These are phyloP conservation scores for Amphiura filiformis DNA, from an alignment of 35 echinoderm and acorn worm species.

Conservation along the genomic window DNA sequence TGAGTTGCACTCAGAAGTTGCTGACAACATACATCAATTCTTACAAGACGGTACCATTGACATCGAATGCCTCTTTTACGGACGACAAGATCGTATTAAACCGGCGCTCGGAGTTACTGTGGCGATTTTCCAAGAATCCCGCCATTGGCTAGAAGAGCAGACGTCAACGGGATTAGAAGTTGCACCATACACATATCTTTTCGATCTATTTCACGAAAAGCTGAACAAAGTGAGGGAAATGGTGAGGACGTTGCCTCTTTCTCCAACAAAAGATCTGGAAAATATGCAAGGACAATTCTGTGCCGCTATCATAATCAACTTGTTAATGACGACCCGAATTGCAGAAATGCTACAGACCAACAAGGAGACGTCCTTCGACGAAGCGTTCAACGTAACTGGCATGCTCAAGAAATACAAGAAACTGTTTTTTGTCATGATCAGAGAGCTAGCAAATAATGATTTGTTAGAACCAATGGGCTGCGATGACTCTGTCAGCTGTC, in stretches of 20 bases:
- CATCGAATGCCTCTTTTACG: slow-evolving; percentile 1
- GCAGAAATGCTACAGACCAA: background rate
- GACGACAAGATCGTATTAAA: background rate
- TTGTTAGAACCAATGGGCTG: background rate
- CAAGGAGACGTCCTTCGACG: background rate
- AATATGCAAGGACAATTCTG: background rate
- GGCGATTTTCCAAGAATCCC: background rate
- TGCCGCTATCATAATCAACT: background rate
- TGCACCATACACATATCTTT: background rate
- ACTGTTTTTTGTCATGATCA: slow-evolving; percentile 9
- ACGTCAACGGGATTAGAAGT: background rate
- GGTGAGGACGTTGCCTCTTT: slow-evolving; percentile 13
- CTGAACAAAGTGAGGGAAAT: background rate
- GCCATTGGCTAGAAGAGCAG: background rate
- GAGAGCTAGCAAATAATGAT: background rate
- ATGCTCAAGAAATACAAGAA: slow-evolving; percentile 11
- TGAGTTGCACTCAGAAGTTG: background rate
- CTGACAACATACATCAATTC: background rate
- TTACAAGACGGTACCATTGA: background rate
- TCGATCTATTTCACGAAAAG: background rate
- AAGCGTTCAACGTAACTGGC: background rate
- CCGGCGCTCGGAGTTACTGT: background rate
- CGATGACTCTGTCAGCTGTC: background rate
- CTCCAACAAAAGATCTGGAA: background rate
- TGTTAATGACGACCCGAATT: background rate